These are phyloP conservation scores for Orthonevra nobilis DNA, from an alignment of 2,888 invertebrate genomes.

Conservation along the genomic window DNA sequence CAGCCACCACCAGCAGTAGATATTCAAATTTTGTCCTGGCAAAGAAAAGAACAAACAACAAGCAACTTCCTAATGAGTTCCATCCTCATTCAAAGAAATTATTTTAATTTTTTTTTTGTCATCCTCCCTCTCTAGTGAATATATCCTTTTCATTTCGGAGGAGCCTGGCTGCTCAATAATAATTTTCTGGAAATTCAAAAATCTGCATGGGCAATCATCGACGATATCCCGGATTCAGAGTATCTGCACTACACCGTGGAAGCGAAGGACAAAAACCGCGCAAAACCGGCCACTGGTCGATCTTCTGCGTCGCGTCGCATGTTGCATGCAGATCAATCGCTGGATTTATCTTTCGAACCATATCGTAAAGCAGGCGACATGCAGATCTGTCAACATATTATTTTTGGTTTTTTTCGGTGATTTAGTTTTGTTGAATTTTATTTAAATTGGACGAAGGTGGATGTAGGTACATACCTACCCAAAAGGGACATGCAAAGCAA, in stretches of 20 bases:
- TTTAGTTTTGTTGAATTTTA: conserved; percentile 81
- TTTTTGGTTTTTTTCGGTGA: conserved; percentile 76
- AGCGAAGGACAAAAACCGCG: conserved; percentile 33
- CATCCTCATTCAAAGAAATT: conserved; percentile 58
- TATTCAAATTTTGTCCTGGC: conserved; percentile 54
- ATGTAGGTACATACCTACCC: conserved; percentile 33
- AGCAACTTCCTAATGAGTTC: conserved; percentile 62
- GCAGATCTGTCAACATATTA: conserved; percentile 70
- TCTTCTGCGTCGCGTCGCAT: conserved; percentile 65
- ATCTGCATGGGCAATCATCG: conserved; percentile 69
- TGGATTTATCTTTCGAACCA: conserved; percentile 68
- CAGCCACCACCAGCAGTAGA: conserved; percentile 29
- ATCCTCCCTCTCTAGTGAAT: conserved; percentile 11
- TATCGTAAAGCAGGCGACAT: conserved; percentile 69
- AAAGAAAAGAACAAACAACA: conserved; percentile 16
- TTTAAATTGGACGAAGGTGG: conserved; percentile 79
- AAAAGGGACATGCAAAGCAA: conserved; percentile 77
- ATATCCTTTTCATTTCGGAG: conserved; percentile 26
- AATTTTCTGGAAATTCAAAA: conserved; percentile 69
- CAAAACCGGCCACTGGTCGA: conserved; percentile 35
- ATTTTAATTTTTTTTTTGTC: conserved; percentile 11
- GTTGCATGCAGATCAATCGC: conserved; percentile 70
- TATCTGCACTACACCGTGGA: not conserved
- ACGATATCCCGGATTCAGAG: conserved; percentile 3
- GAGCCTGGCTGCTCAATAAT: conserved; percentile 65